A percentile compares a stretch with the other conserved stretches of the same genome.
phyloP scores from a whole-genome alignment of 2,113 vertebrate species.

The Sminthopsis crassicaudata region DNA sequence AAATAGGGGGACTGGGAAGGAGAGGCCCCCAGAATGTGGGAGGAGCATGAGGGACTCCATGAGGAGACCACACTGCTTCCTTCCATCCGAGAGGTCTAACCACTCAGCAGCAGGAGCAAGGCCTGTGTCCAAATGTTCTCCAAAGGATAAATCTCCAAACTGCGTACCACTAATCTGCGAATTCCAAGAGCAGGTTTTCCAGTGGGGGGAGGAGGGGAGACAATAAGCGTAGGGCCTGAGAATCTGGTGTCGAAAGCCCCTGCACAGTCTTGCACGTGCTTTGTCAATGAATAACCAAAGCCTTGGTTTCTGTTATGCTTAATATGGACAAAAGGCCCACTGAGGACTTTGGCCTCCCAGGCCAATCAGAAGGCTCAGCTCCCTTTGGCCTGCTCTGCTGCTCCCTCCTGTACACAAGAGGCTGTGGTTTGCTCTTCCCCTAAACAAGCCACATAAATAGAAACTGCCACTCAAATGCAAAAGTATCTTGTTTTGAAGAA shows the following conservation, averaged over 20 bases:
- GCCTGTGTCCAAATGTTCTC: not conserved
- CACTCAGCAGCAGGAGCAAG: not conserved
- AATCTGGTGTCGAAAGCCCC: not conserved
- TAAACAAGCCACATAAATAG: not conserved
- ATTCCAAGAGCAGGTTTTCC: not conserved
- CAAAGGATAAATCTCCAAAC: not conserved
- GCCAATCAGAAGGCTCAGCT: not conserved
- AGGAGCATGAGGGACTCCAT: not conserved
- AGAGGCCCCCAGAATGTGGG: not conserved
- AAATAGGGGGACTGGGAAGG: not conserved
- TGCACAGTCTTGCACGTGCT: no score
- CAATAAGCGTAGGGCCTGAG: not conserved
- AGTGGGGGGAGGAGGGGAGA: not conserved
- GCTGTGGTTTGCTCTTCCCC: not conserved
- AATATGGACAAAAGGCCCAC: not conserved
- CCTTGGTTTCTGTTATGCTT: not conserved
- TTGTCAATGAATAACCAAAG: not conserved
- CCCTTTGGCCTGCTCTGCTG: not conserved
- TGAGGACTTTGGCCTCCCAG: not conserved
- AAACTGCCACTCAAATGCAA: not conserved
- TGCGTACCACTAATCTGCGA: not conserved
- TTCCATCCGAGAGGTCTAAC: not conserved
- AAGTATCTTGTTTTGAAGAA: not conserved
- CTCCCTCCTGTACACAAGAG: not conserved
- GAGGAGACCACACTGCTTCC: not conserved